Base-by-base conservation (phyloP, 2,113 vertebrate species). In the Andinoacara biseriatus region DNA sequence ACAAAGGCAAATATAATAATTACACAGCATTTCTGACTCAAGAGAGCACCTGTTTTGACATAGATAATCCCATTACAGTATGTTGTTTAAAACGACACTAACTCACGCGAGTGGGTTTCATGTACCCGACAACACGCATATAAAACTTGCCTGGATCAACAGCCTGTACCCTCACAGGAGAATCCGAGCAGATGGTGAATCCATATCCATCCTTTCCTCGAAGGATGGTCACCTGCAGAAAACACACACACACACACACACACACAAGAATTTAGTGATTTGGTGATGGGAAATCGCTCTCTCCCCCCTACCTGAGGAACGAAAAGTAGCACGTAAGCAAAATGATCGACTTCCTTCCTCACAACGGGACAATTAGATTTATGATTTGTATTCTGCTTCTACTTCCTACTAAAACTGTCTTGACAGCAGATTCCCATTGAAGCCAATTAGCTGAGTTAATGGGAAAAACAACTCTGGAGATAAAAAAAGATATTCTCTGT, bases 131-230 rank as follows among this genome's bases (percentile, higher is more conserved):
- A 62, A 29, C 22, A 61, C 43, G 14, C 46, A 20, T 33, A 67
- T n/a, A 67, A 79, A 81, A 90, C 91, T 96, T 95, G 96, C 98
- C 98, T 1, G 97, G 97, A 94, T 99, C 98, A 67, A 99, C 98
- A 1, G 96, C 98, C 94, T 99, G 98, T 58, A 99, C 98, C 46
- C 97, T 97, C 78, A 99, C 98, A 0, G 98, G 98, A 80, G 98
- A 97, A 90, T 99, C 97, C 0, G 97, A 99, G 96, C 97, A 99
- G 96, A 99, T 99, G 40, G 98, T 99, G 94, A 99, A 99, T 87
- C 98, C 98, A 80, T 97, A 99, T 77, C 97, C 98, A 61, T 98
- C 97, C 26, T 94, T 97, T 86, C 97, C 98, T 93, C 98, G 96
- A 80, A 96, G 96, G 90, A 99, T 98, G 1, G 96, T 97, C 79